Percentiles rank a stretch among this genome's conserved stretches.
These are phyloP conservation scores for Synergus laeviventris DNA, from an alignment of 2,888 invertebrate genomes.

Conservation along the genomic window DNA sequence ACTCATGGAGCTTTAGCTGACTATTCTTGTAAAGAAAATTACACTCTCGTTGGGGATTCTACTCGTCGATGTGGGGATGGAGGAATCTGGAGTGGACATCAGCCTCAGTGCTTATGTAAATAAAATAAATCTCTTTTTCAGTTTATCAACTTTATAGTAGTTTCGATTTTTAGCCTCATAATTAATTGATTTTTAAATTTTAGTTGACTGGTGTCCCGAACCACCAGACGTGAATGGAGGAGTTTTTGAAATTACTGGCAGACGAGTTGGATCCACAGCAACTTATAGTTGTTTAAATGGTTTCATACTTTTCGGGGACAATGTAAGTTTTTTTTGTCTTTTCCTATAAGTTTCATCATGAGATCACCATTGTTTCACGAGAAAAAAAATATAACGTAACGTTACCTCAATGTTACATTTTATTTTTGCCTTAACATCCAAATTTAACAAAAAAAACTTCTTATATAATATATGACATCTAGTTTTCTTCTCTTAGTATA, in stretches of 20 bases:
- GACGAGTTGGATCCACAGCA: conserved; percentile 88
- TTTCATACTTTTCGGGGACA: conserved; percentile 89
- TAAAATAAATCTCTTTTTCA: conserved; percentile 12
- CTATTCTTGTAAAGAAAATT: conserved; percentile 90
- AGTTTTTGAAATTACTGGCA: conserved; percentile 83
- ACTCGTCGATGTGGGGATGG: conserved; percentile 85
- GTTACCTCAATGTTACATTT: no score
- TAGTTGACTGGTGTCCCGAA: conserved; percentile 90
- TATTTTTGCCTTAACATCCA: neutral
- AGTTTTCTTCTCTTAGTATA: no score
- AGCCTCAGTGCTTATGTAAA: conserved; percentile 87
- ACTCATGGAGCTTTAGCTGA: conserved; percentile 87
- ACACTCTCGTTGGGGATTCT: conserved; percentile 87
- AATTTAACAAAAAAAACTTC: no score
- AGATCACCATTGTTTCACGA: no score
- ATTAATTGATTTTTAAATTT: conserved; percentile 43
- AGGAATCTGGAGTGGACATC: conserved; percentile 86
- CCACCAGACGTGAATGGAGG: conserved; percentile 89
- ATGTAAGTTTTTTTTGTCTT: conserved; percentile 78
- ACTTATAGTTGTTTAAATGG: conserved; percentile 89
- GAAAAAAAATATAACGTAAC: no score
- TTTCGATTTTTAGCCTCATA: neutral
- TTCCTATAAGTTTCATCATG: no score
- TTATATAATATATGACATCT: no score
- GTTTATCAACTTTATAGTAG: no score